Percentiles rank a stretch among this genome's conserved stretches.
phyloP scores from a whole-genome alignment of 2,113 vertebrate species.

The Ammodytes dubius region DNA sequence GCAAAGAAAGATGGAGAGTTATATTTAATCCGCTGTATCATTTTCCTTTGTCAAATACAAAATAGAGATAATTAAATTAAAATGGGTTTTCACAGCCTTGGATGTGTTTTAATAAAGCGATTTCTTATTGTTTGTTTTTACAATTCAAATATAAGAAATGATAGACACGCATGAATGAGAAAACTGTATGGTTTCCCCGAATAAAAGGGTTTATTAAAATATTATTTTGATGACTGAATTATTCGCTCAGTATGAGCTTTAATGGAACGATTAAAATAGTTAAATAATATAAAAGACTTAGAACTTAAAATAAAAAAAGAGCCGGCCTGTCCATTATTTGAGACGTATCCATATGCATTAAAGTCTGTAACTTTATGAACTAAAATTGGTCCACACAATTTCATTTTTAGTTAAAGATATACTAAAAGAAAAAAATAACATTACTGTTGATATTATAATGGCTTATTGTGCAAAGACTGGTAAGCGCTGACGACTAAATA shows the following conservation, averaged over 20 bases:
- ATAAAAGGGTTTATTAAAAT: constrained; percentile 23
- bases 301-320: neutral
- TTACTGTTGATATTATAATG: constrained; percentile 5
- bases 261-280: neutral
- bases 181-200: neutral
- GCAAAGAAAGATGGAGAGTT: constrained; percentile 13
- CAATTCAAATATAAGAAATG: constrained; percentile 18
- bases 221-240: constrained; percentile 13
- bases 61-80: constrained; percentile 1
- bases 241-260: neutral
- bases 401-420: neutral
- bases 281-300: neutral
- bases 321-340: constrained; percentile 17
- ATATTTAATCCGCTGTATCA: constrained; percentile 11
- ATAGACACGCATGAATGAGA: neutral
- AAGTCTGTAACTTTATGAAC: neutral
- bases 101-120: neutral
- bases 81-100: neutral
- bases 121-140: neutral
- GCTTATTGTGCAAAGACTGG: constrained; percentile 4
- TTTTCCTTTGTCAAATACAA: constrained; percentile 19
- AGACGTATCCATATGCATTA: neutral
- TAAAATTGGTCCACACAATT: neutral
- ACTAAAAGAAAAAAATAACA: neutral
- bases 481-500: neutral